Conservation (phyloP, 2,888 invertebrate genomes). For the Dynastes tityus region DNA sequence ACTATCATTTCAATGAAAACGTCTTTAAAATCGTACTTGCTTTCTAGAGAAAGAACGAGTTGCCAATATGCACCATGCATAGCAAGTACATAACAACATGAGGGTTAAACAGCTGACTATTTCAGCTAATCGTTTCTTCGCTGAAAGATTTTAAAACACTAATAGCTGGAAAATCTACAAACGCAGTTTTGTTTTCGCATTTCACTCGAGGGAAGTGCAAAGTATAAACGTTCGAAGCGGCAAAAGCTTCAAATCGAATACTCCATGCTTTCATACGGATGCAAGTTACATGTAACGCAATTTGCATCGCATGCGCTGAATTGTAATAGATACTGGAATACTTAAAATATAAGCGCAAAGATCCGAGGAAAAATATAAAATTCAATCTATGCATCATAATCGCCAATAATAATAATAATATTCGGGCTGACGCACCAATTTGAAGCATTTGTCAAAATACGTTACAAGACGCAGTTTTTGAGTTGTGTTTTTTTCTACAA, state of each 20-base stretch:
- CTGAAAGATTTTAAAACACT: not conserved
- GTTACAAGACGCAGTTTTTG: too few species aligned
- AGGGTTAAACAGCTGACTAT: not conserved
- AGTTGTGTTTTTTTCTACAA: too few species aligned
- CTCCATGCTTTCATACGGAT: constrained; percentile 5
- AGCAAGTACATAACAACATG: too few species aligned
- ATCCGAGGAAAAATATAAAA: not conserved
- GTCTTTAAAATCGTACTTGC: too few species aligned
- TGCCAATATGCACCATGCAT: too few species aligned
- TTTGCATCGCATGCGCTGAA: not conserved
- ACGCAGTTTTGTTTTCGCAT: constrained; percentile 6
- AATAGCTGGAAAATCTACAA: not conserved
- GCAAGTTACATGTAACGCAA: constrained; percentile 1
- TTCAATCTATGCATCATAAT: not conserved
- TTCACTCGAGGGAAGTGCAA: not conserved
- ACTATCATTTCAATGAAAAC: too few species aligned
- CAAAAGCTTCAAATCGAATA: constrained; percentile 6
- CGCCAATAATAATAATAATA: not conserved
- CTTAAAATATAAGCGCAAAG: not conserved
- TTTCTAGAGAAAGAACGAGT: too few species aligned
- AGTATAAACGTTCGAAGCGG: not conserved
- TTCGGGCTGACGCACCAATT: too few species aligned
- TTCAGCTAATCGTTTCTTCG: not conserved
- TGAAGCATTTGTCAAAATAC: too few species aligned
- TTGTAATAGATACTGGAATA: too few species aligned